Evolutionary conservation across 2,113 vertebrate species (phyloP), one percentile per base, ranked within the genome.

Genomic region (Tyrannus savana): DNA sequence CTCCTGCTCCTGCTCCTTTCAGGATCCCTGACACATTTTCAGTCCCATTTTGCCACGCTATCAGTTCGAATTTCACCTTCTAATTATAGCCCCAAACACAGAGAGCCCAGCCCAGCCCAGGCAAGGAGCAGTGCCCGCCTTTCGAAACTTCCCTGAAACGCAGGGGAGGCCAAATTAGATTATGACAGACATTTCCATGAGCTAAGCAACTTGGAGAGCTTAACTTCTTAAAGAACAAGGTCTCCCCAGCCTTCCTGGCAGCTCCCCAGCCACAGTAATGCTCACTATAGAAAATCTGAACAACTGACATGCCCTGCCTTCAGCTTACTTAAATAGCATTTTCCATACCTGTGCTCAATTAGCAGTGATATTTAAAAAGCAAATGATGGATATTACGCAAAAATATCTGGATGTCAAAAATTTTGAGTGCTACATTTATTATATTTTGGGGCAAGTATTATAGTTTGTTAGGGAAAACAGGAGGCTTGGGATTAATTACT

Each of bases 121-220:
- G 35, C 67, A 67, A 90, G 85, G 53, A 84, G 67, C 6, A 25
- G 42, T 77, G 69, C 55, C 37, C 90, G 67, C 88, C 88, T 77
- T 76, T 89, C 52, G 25, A 92, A 93, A 86, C 82, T 90, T 60
- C 53, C 72, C 31, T 74, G 63, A 88, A 95, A 89, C 5, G 62
- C 86, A 63, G 3, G 85, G 42, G 79, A 89, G 84, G 58, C 84
- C 64, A 84, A 75, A 90, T 89, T 55, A 91, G 92, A 95, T 85
- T 84, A 93, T 28, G 53, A 88, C 49, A 81, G 67, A 85, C 68
- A 78, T 93, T 96, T 93, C 83, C 89, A 95, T 16, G 1, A 92
- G 93, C 91, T 89, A 93, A 95, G 89, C 84, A 95, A 93, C 86
- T 67, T 64, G 64, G 60, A 94, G 75, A 93, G 82, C 72, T 93